Conservation (phyloP, 1,140 invertebrate genomes). For the Drosophila murphyi region DNA sequence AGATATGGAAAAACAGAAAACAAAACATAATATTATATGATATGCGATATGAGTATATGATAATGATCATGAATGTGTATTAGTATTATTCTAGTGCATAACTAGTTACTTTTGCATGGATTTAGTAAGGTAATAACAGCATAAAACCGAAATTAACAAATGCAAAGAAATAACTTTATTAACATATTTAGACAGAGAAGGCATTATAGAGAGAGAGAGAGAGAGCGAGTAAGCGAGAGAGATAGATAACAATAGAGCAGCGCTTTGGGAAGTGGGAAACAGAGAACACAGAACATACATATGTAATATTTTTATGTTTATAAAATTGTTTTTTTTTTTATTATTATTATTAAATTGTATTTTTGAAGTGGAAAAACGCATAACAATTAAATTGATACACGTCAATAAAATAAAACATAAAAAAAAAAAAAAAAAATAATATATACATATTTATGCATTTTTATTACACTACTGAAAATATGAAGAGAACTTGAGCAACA, state of each 20-base stretch:
- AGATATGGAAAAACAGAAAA: slow-evolving; percentile 13
- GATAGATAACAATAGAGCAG: slow-evolving; percentile 18
- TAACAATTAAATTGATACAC: slow-evolving; percentile 77
- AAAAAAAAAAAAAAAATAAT: slow-evolving; percentile 9
- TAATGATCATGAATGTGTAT: slow-evolving; percentile 53
- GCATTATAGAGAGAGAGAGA: not conserved
- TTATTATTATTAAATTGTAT: slow-evolving; percentile 80
- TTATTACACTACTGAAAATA: slow-evolving; percentile 2
- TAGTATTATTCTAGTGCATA: slow-evolving; percentile 59
- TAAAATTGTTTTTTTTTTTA: slow-evolving; percentile 73
- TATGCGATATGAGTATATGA: slow-evolving; percentile 16
- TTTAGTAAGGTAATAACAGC: slow-evolving; percentile 13
- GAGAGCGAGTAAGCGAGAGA: slow-evolving; percentile 3
- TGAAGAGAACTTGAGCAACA: slow-evolving; percentile 3
- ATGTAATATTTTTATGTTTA: slow-evolving; percentile 79
- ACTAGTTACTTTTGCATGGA: slow-evolving; percentile 46
- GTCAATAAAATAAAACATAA: slow-evolving; percentile 75
- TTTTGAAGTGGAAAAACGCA: slow-evolving; percentile 68
- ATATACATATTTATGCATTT: slow-evolving; percentile 17
- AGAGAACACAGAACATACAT: slow-evolving; percentile 51
- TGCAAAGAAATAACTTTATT: slow-evolving; percentile 12
- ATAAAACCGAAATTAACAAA: slow-evolving; percentile 25
- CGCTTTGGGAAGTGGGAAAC: slow-evolving; percentile 27
- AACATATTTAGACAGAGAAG: slow-evolving; percentile 5
- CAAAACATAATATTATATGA: slow-evolving; percentile 18